phyloP scores from a whole-genome alignment of 2,888 invertebrate species.

The Parnassius smintheus region DNA sequence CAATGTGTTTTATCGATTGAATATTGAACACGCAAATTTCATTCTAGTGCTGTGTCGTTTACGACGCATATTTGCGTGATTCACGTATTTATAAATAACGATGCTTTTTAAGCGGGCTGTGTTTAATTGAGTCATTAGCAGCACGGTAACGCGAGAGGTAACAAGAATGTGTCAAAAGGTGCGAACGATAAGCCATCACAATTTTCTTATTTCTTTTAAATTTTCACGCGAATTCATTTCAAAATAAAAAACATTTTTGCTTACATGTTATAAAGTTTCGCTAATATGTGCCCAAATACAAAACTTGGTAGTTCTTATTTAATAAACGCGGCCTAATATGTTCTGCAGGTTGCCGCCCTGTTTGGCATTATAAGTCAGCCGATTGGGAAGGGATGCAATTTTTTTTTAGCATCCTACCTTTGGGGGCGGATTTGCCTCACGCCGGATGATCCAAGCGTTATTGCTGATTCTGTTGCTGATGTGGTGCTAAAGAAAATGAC shows the following conservation, averaged over 20 bases:
- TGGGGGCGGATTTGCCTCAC: too few species aligned
- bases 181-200: conserved; percentile 64
- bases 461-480: too few species aligned
- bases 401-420: too few species aligned
- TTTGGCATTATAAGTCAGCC: too few species aligned
- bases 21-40: conserved; percentile 29
- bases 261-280: too few species aligned
- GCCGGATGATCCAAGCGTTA: too few species aligned
- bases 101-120: conserved; percentile 29
- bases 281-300: too few species aligned
- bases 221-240: conserved; percentile 5
- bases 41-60: conserved; percentile 10
- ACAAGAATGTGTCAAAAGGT: conserved; percentile 60
- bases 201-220: conserved; percentile 51
- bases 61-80: conserved; percentile 24
- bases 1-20: conserved; percentile 40
- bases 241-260: conserved; percentile 2
- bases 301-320: too few species aligned
- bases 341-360: too few species aligned
- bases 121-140: conserved; percentile 70
- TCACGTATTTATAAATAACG: conserved; percentile 30
- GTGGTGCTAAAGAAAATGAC: too few species aligned
- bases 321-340: too few species aligned
- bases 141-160: conserved; percentile 59
- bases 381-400: too few species aligned